These are phyloP conservation scores for Subacronicta megacephala DNA, from an alignment of 2,888 invertebrate species.

Conservation along the genomic window DNA sequence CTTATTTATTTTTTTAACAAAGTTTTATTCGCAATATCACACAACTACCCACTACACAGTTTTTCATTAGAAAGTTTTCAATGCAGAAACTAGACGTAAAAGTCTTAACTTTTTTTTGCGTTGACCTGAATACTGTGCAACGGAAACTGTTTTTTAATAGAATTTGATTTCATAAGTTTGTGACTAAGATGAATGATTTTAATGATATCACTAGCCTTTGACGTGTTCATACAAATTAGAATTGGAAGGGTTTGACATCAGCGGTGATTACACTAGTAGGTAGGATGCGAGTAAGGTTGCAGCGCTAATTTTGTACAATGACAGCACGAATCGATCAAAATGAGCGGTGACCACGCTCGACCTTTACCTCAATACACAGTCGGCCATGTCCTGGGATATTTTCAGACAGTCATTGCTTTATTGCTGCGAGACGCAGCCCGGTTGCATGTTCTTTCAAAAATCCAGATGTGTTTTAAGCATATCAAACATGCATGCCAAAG, in stretches of 20 bases:
- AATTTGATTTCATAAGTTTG: constrained; percentile 12
- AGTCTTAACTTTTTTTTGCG: constrained; percentile 22
- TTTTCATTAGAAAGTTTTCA: constrained; percentile 52
- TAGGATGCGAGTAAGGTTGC: constrained; percentile 1
- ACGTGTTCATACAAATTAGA: background rate
- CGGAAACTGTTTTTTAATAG: constrained; percentile 11
- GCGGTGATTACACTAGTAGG: constrained; percentile 24
- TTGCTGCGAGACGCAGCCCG: background rate
- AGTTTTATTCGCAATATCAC: constrained; percentile 19
- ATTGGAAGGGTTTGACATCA: constrained; percentile 19
- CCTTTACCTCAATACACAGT: constrained; percentile 42
- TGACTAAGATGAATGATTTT: constrained; percentile 4
- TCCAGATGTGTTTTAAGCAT: background rate
- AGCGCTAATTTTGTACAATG: constrained; percentile 29
- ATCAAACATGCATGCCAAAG: too few species aligned
- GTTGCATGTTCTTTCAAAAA: constrained; percentile 7
- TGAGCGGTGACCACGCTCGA: constrained; percentile 8
- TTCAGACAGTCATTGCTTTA: constrained; percentile 20
- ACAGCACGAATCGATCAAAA: constrained; percentile 33
- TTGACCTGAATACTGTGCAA: constrained; percentile 31
- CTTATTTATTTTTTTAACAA: too few species aligned
- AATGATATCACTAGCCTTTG: constrained; percentile 12
- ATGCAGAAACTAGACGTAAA: constrained; percentile 17
- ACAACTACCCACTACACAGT: constrained; percentile 6
- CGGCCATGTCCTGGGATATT: constrained; percentile 32